phyloP scores from a whole-genome alignment of 2,888 invertebrate genomes.

The Agriotes lineatus region DNA sequence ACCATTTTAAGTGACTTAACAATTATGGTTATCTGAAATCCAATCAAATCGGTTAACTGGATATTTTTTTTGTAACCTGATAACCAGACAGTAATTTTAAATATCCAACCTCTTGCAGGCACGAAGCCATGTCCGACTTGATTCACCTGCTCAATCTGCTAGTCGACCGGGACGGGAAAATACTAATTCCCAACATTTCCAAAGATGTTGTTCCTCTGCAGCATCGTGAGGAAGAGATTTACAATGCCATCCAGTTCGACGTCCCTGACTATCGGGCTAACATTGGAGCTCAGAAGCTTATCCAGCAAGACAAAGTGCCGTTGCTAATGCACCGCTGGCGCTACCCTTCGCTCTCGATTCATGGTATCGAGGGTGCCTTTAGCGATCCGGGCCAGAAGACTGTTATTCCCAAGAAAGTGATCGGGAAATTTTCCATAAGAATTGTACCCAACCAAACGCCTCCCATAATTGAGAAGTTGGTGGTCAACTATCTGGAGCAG shows the following conservation, averaged over 20 bases:
- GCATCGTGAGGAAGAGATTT: constrained; percentile 78
- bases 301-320: constrained; percentile 84
- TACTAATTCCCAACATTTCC: constrained; percentile 85
- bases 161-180: constrained; percentile 88
- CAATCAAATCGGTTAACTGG: not conserved
- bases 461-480: constrained; percentile 83
- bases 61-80: not conserved
- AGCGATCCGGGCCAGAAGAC: constrained; percentile 95
- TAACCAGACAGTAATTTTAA: not conserved
- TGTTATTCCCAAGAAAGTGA: constrained; percentile 93
- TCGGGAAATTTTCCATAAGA: constrained; percentile 97
- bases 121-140: constrained; percentile 93
- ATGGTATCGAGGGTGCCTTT: constrained; percentile 93
- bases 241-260: constrained; percentile 89
- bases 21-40: not conserved
- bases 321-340: constrained; percentile 96
- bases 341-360: constrained; percentile 91
- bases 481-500: constrained; percentile 81
- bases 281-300: constrained; percentile 77
- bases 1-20: not conserved
- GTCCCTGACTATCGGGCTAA: constrained; percentile 80
- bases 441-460: constrained; percentile 96
- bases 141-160: constrained; percentile 87
- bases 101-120: constrained; percentile 62
- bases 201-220: constrained; percentile 84